Evolutionary conservation across 2,888 invertebrate genomes (phyloP), one percentile per base, ranked within the genome.

Genomic region (Nipponacmea schrenckii): DNA sequence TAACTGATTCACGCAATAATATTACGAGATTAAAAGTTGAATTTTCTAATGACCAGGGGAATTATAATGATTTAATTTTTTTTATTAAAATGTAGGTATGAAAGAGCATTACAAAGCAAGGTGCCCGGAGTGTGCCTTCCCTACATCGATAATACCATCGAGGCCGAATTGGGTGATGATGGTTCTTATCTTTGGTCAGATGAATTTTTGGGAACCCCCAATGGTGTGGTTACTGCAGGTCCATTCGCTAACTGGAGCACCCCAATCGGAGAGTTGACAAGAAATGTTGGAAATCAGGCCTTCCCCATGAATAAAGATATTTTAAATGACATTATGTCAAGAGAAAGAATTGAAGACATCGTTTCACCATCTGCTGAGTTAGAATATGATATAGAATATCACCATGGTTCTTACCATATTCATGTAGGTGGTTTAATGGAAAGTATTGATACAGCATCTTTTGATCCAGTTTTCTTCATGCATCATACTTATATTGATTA

Each of bases 71-170:
- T n/a, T n/a, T 31, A 31, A 31, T 31, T 31, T 31, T 31, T 31
- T 31, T 31, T 7, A 31, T 31, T 5, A 1, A 39, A 20, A 69
- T 72, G 45, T 71, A 84, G 85, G 80, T 83, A 81, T 74, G 85
- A 85, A 65, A 81, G 83, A 27, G 85, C 85, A 8, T 77, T 85
- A 4, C 77, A 80, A 39, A 81, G 82, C 62, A 80, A 83, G 69
- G 77, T 83, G 15, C 81, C 82, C 0, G 71, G 73, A 2, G 83
- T 83, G 0, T 81, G 83, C 10, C 46, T 85, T 8, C 85, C 85
- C 1, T 85, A 83, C 75, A 84, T 84, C 84, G 84, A 84, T 73
- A 81, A 81, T 8, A 79, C 81, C 7, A 66, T 84, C 31, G 84
- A 84, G 71, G 75, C 75, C 24, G 75, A 77, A 14, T 73, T 84